These are phyloP conservation scores for Triplophysa siluroides DNA, from an alignment of 2,113 vertebrate species.

Conservation along the genomic window DNA sequence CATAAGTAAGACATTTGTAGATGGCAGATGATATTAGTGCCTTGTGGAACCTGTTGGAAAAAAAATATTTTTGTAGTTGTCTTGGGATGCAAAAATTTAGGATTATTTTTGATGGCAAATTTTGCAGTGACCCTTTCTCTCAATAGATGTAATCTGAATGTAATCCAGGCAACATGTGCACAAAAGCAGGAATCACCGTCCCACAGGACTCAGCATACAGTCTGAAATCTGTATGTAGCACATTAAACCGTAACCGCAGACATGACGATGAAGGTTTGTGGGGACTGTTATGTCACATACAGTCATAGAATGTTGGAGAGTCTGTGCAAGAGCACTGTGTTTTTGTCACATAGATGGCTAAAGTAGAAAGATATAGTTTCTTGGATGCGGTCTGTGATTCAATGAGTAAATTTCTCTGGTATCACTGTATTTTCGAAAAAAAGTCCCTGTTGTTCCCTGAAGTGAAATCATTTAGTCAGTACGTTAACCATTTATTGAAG, in stretches of 20 bases:
- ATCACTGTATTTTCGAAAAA: background rate
- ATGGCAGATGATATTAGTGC: too few relatives aligned
- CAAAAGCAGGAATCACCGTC: conserved; percentile 23
- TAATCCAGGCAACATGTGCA: conserved; percentile 40
- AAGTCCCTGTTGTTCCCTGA: background rate
- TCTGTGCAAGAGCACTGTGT: conserved; percentile 2
- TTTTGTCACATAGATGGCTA: conserved; percentile 27
- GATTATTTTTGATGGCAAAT: too few relatives aligned
- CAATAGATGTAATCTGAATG: background rate
- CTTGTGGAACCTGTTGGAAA: too few relatives aligned
- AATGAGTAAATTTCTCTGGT: conserved; percentile 12
- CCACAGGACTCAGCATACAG: conserved; percentile 30
- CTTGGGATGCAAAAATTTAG: too few relatives aligned
- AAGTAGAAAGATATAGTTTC: conserved; percentile 38
- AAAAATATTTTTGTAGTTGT: too few relatives aligned
- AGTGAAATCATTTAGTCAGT: background rate
- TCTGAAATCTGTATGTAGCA: conserved; percentile 42
- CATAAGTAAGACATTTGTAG: background rate
- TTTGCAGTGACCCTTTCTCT: conserved; percentile 3
- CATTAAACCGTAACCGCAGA: conserved; percentile 37
- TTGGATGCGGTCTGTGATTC: conserved; percentile 38
- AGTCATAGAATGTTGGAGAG: conserved; percentile 14
- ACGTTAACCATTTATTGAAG: background rate
- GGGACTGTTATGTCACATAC: conserved; percentile 16
- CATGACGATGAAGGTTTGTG: conserved; percentile 41